Conservation (phyloP, 1,140 invertebrate genomes). For the Scaptodrosophila lebanonensis region DNA sequence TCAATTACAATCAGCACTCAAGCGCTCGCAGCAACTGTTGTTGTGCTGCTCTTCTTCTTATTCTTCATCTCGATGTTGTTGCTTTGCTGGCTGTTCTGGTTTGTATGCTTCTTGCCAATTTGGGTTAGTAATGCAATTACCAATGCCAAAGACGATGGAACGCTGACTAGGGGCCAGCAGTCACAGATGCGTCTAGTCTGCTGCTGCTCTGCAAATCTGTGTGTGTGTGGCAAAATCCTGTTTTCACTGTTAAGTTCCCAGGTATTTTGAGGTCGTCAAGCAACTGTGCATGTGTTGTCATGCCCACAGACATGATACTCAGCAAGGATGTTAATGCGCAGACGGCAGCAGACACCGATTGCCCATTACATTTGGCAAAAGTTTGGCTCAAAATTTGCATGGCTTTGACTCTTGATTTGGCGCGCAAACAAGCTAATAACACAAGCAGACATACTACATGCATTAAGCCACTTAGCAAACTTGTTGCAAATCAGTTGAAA, state of each 20-base stretch:
- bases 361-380: too few relatives aligned
- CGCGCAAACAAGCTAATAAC: too few relatives aligned
- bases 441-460: conserved; percentile 23
- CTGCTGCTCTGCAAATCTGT: conserved; percentile 17
- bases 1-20: too few relatives aligned
- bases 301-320: conserved; percentile 11
- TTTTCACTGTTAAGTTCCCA: conserved; percentile 69
- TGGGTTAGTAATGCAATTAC: conserved; percentile 65
- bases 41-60: too few relatives aligned
- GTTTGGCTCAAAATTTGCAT: too few relatives aligned
- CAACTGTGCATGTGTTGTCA: conserved; percentile 5
- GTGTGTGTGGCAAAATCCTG: conserved; percentile 53
- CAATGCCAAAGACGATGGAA: too few relatives aligned
- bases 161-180: too few relatives aligned
- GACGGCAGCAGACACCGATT: too few relatives aligned
- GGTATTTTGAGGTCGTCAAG: conserved; percentile 60
- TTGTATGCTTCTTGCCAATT: conserved; percentile 44
- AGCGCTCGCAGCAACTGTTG: not conserved
- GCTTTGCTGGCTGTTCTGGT: conserved; percentile 44
- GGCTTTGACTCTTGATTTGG: too few relatives aligned
- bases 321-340: too few relatives aligned
- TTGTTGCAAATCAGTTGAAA: conserved; percentile 15
- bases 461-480: conserved; percentile 41
- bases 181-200: conserved; percentile 8
- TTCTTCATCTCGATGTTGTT: too few relatives aligned